Base-by-base conservation (phyloP, 2,113 vertebrate genomes). In the Archocentrus centrarchus region DNA sequence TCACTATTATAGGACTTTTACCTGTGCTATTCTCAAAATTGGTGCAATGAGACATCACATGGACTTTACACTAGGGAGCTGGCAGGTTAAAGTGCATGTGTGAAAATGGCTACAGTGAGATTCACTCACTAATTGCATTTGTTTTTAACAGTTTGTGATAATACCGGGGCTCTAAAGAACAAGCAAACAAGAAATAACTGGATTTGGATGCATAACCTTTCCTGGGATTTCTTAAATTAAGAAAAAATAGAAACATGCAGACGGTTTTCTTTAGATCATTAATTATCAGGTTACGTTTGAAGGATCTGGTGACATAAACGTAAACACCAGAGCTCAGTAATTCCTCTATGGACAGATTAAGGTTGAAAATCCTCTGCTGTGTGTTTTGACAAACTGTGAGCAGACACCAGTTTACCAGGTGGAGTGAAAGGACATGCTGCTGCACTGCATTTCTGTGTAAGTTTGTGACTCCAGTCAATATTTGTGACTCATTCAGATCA, bases 401-500 rank as follows among this genome's bases (percentile, higher is more conserved):
- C 0, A 27, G 32, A 58, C 59, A 66, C 44, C 30, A 47, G 3
- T 61, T 73, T 73, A 20, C 15, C 68, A 73, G 68, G 68, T 6
- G 2, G 47, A 9, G 68, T 55, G 11, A 73, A 53, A 32, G 66
- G 66, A 73, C 27, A 18, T 6, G 68, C 27, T 35, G 7, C 68
- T 14, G 7, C 68, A 73, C 32, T n/a, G 53, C 27, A 55, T 14
- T 53, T 30, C 47, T 15, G 11, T 59, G 13, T 14, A 59, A 30
- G 22, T 59, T 27, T 59, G 58, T 30, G 24, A 59, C 58, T 58
- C 14, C 18, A 44, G 59, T 86, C 81, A 73, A 84, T 86, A 39
- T 62, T n/a, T 58, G 66, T 57, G 58, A 82, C n/a, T 82, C 37
- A 53, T 14, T 50, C 18, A 39, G 22, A 24, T 66, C 32, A 7